A percentile compares a stretch with the other conserved stretches of the same genome.
These are phyloP conservation scores for Drosophila limbata DNA, from an alignment of 2,888 invertebrate species.

Conservation along the genomic window DNA sequence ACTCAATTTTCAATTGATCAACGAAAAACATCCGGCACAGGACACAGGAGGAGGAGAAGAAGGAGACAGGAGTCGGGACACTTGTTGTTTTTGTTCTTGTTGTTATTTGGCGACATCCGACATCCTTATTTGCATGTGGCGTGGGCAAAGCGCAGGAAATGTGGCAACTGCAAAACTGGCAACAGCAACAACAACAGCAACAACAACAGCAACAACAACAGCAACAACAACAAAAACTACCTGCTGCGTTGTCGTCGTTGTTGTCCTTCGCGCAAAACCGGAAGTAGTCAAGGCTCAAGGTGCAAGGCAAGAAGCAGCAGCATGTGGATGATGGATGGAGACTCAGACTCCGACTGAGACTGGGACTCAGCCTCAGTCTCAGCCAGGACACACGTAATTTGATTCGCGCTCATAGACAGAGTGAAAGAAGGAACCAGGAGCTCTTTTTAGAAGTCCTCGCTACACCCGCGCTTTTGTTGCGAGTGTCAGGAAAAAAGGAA, in stretches of 20 bases:
- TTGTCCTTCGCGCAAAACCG: slow-evolving; percentile 75
- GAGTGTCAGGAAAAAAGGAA: slow-evolving; percentile 3
- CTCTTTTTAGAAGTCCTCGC: neutral
- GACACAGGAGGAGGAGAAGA: no score
- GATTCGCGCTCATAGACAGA: slow-evolving; percentile 70
- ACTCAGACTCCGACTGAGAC: neutral
- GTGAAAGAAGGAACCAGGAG: slow-evolving; percentile 18
- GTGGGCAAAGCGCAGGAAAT: slow-evolving; percentile 67
- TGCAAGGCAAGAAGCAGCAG: slow-evolving; percentile 68
- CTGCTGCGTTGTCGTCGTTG: slow-evolving; percentile 54
- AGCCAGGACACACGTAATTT: slow-evolving; percentile 64
- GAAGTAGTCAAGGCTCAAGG: slow-evolving; percentile 78
- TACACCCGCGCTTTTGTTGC: slow-evolving; percentile 40
- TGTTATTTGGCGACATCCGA: slow-evolving; percentile 58
- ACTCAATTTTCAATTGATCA: slow-evolving; percentile 47
- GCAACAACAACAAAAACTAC: slow-evolving; percentile 49
- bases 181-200: slow-evolving; percentile 26
- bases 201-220: slow-evolving; percentile 14
- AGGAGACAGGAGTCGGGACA: slow-evolving; percentile 27
- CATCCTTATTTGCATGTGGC: slow-evolving; percentile 76
- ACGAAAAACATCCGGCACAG: slow-evolving; percentile 56
- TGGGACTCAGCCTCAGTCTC: neutral
- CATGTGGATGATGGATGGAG: slow-evolving; percentile 69
- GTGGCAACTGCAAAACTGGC: slow-evolving; percentile 55
- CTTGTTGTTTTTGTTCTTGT: slow-evolving; percentile 42